These are phyloP conservation scores for Listronotus bonariensis DNA, from an alignment of 1,140 invertebrate species.

Conservation along the genomic window DNA sequence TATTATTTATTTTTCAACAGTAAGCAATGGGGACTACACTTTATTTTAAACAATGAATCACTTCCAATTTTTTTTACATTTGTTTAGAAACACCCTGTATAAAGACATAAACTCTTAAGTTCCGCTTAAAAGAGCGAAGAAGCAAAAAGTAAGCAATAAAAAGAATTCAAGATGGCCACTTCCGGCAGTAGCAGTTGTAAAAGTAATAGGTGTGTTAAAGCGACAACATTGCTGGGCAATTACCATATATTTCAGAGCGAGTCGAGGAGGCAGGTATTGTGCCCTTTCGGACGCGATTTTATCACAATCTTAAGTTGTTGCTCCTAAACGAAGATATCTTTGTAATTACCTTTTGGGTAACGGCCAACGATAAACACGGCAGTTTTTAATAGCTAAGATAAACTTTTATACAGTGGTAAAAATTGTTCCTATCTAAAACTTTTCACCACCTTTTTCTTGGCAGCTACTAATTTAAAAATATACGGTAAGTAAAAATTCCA, in stretches of 20 bases:
- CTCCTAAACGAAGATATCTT: conserved; percentile 24
- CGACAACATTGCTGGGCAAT: conserved; percentile 38
- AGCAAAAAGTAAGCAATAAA: conserved; percentile 14
- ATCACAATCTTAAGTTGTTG: conserved; percentile 30
- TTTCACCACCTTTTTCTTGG: too few relatives aligned
- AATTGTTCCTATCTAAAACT: background rate
- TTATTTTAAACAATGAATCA: too few relatives aligned
- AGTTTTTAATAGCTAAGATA: background rate
- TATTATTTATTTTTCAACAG: too few relatives aligned
- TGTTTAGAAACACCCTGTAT: too few relatives aligned
- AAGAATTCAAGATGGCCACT: conserved; percentile 41
- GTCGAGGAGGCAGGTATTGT: conserved; percentile 17
- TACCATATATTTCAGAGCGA: conserved; percentile 40
- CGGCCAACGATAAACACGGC: conserved; percentile 2
- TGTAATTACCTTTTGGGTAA: conserved; percentile 24
- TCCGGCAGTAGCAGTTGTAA: conserved; percentile 38
- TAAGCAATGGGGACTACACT: too few relatives aligned
- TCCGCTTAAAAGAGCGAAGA: conserved; percentile 3
- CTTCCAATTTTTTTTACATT: too few relatives aligned
- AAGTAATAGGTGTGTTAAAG: conserved; percentile 42
- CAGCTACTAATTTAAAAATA: too few relatives aligned
- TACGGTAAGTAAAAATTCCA: too few relatives aligned
- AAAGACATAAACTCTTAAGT: conserved; percentile 12
- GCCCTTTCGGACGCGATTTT: conserved; percentile 21
- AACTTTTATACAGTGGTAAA: background rate